Evolutionary conservation across 2,113 vertebrate species (phyloP).

Genomic region (Scomber scombrus): DNA sequence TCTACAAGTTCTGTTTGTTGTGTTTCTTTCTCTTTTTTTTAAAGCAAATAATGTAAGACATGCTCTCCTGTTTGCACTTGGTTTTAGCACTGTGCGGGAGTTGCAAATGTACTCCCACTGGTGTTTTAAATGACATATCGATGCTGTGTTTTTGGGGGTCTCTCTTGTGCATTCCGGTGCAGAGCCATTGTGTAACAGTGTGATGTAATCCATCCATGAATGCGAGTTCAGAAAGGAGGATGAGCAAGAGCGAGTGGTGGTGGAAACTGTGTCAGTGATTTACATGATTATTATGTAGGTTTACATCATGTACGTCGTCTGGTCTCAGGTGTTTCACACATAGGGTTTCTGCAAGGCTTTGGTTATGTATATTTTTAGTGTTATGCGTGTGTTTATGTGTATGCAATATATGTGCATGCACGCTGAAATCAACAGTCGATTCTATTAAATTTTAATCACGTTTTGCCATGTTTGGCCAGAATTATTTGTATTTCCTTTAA

Average conservation of each 20-base stretch:
- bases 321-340: slow-evolving; percentile 62
- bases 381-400: not conserved
- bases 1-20: not conserved
- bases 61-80: slow-evolving; percentile 30
- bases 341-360: slow-evolving; percentile 37
- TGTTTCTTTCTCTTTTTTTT: not conserved
- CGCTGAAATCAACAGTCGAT: not conserved
- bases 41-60: not conserved
- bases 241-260: slow-evolving; percentile 49
- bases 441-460: slow-evolving; percentile 13
- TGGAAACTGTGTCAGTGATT: slow-evolving; percentile 75
- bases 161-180: slow-evolving; percentile 63
- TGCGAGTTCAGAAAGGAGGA: slow-evolving; percentile 68
- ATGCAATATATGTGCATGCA: not conserved
- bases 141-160: slow-evolving; percentile 55
- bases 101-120: slow-evolving; percentile 37
- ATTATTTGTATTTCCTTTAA: slow-evolving; percentile 24
- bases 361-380: slow-evolving; percentile 29
- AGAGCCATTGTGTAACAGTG: slow-evolving; percentile 78
- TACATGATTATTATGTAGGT: slow-evolving; percentile 67
- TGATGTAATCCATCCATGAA: slow-evolving; percentile 79
- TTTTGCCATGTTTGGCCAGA: not conserved
- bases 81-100: slow-evolving; percentile 4
- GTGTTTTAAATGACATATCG: slow-evolving; percentile 54
- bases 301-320: slow-evolving; percentile 59